Evolutionary conservation across 2,113 vertebrate species (phyloP).

Genomic region (Rhynchomys soricoides): DNA sequence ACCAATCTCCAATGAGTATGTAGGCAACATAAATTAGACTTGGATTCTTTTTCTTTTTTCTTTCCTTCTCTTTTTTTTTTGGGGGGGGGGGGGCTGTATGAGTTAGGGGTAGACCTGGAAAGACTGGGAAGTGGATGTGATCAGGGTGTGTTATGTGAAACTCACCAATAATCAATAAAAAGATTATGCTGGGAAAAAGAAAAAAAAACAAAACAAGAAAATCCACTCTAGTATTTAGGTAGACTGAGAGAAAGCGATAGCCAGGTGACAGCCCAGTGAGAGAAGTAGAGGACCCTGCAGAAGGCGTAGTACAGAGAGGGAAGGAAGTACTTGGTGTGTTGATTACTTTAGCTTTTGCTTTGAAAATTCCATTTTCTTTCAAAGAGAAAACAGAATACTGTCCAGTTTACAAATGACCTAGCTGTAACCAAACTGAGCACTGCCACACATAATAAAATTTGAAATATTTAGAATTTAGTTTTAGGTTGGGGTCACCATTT

Average conservation of each 20-base stretch:
- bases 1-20: not conserved
- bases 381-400: not conserved
- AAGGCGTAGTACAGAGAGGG: not conserved
- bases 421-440: not conserved
- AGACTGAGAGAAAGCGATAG: not conserved
- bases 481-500: not conserved
- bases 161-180: not conserved
- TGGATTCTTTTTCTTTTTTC: not conserved
- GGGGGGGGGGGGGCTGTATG: no score
- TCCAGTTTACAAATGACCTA: not conserved
- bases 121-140: not conserved
- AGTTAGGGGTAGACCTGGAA: not conserved
- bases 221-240: not conserved
- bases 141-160: not conserved
- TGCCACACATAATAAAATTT: not conserved
- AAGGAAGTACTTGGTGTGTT: not conserved
- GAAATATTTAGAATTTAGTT: not conserved
- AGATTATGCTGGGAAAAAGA: not conserved
- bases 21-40: not conserved
- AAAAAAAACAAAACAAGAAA: not conserved
- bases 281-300: not conserved
- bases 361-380: slow-evolving; percentile 43
- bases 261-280: not conserved
- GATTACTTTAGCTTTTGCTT: not conserved
- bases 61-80: not conserved